Evolutionary conservation across 1,140 invertebrate species (phyloP).

Genomic region (Bicyclus anynana): DNA sequence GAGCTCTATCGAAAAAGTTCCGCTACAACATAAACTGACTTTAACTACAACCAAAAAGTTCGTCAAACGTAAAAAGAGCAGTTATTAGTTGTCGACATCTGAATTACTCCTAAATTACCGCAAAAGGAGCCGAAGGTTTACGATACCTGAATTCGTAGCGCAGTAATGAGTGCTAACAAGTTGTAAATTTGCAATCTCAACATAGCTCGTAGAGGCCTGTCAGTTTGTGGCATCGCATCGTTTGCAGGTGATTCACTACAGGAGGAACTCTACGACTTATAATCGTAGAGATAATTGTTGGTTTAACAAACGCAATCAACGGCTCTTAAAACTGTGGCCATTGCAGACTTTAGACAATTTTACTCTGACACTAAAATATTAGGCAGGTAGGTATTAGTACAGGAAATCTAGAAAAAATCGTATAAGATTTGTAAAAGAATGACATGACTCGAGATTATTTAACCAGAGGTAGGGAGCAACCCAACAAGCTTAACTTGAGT

Average conservation of each 20-base stretch:
- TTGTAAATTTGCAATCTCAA: conserved; percentile 45
- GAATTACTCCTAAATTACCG: neutral
- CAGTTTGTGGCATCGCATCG: conserved; percentile 36
- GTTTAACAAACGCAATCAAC: conserved; percentile 49
- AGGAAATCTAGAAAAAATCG: too few species aligned
- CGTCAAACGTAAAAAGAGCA: too few species aligned
- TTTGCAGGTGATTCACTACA: conserved; percentile 55
- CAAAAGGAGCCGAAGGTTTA: neutral
- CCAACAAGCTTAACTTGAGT: too few species aligned
- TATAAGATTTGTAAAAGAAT: neutral
- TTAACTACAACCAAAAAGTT: too few species aligned
- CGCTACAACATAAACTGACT: too few species aligned
- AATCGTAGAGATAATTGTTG: conserved; percentile 63
- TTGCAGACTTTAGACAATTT: neutral
- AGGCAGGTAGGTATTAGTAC: too few species aligned
- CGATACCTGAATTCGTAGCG: neutral
- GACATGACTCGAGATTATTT: neutral
- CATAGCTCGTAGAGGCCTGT: conserved; percentile 30
- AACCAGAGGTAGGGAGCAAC: too few species aligned
- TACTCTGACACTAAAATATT: too few species aligned
- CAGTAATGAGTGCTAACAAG: conserved; percentile 40
- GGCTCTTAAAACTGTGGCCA: conserved; percentile 2
- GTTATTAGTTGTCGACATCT: too few species aligned
- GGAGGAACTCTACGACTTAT: conserved; percentile 49
- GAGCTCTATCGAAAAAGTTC: too few species aligned